Conservation (phyloP, 2,888 invertebrate species). For the Cheilosia vernalis region DNA sequence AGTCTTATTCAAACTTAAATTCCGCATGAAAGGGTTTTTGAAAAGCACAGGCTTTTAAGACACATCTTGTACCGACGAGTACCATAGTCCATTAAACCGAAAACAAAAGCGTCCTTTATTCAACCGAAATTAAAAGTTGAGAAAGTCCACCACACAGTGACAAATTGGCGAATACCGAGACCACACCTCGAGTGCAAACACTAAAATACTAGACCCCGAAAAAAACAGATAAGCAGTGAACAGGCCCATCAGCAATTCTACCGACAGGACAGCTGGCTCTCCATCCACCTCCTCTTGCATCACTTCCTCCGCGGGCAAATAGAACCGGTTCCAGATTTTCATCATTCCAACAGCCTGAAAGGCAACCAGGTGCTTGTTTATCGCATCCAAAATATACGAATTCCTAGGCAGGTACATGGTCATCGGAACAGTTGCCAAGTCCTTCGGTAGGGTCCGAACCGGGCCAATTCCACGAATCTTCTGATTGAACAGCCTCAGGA, state of each 20-base stretch:
- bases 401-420: conserved; percentile 80
- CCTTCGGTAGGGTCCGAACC: conserved; percentile 75
- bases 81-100: too few species aligned
- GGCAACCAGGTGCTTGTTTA: conserved; percentile 77
- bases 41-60: too few species aligned
- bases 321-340: conserved; percentile 76
- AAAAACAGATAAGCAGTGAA: conserved; percentile 76
- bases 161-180: conserved; percentile 67
- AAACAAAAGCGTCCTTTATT: neutral
- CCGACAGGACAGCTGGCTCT: conserved; percentile 77
- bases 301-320: conserved; percentile 72
- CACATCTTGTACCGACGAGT: too few species aligned
- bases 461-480: conserved; percentile 19
- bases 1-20: too few species aligned
- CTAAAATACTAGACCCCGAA: conserved; percentile 72
- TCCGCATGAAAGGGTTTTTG: too few species aligned
- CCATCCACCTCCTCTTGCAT: neutral
- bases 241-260: conserved; percentile 77
- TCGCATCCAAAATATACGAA: conserved; percentile 77
- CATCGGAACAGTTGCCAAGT: conserved; percentile 77
- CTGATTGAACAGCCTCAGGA: conserved; percentile 76
- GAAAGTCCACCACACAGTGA: conserved; percentile 73
- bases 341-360: conserved; percentile 79
- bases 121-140: conserved; percentile 70
- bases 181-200: conserved; percentile 78